phyloP scores from a whole-genome alignment of 2,888 invertebrate species.

The Acrocera orbiculus region DNA sequence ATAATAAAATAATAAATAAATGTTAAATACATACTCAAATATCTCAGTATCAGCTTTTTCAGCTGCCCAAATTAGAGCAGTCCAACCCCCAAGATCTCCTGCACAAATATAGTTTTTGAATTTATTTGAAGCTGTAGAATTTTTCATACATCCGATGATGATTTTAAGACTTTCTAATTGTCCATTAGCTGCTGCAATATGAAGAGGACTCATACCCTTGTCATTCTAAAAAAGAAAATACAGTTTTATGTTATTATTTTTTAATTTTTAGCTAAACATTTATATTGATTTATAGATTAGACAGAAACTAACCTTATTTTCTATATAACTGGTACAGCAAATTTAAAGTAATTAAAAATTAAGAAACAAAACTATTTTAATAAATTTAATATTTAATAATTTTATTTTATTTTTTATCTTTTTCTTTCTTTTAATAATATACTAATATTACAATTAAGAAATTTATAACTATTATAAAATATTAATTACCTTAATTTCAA shows the following conservation, averaged over 20 bases:
- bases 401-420: no score
- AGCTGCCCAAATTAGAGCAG: slow-evolving; percentile 83
- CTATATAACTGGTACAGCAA: no score
- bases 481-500: slow-evolving; percentile 45
- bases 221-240: no score
- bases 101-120: slow-evolving; percentile 38
- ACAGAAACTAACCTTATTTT: no score
- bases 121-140: slow-evolving; percentile 23
- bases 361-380: no score
- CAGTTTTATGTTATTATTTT: no score
- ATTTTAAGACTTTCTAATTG: slow-evolving; percentile 46
- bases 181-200: slow-evolving; percentile 58
- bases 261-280: no score
- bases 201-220: slow-evolving; percentile 78
- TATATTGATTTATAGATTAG: no score
- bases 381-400: no score
- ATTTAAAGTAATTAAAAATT: no score
- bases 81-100: slow-evolving; percentile 84
- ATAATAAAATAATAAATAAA: slow-evolving; percentile 15
- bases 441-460: no score
- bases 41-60: slow-evolving; percentile 60
- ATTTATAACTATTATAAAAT: slow-evolving; percentile 7
- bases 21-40: slow-evolving; percentile 33
- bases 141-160: slow-evolving; percentile 32
- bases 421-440: no score